These are phyloP conservation scores for Sesia apiformis DNA, from an alignment of 2,888 invertebrate species.

Conservation along the genomic window DNA sequence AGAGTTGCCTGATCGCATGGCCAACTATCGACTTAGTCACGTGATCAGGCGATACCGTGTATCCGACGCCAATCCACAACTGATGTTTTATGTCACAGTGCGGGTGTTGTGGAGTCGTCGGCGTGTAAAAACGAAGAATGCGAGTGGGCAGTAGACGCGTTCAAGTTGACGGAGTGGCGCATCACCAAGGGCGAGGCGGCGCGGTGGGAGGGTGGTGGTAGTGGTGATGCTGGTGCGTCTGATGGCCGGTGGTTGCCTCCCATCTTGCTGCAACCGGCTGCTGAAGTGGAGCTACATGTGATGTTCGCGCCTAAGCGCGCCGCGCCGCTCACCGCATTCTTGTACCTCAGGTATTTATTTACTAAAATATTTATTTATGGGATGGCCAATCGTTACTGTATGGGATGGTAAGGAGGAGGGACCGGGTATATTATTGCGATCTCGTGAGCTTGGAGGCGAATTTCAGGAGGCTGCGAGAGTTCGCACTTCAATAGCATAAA, in stretches of 20 bases:
- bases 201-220: constrained; percentile 10
- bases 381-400: too few species aligned
- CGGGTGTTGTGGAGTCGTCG: constrained; percentile 14
- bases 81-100: constrained; percentile 1
- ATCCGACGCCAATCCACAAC: constrained; percentile 1
- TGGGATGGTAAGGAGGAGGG: too few species aligned
- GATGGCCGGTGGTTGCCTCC: constrained; percentile 15
- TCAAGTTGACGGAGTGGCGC: constrained; percentile 31
- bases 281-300: constrained; percentile 58
- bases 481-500: too few species aligned
- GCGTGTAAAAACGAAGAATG: constrained; percentile 9
- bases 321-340: constrained; percentile 54
- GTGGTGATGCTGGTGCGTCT: constrained; percentile 5
- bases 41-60: too few species aligned
- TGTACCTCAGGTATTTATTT: constrained; percentile 55
- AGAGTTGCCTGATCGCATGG: too few species aligned
- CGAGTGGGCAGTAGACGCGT: constrained; percentile 22
- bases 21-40: too few species aligned
- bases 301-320: constrained; percentile 59
- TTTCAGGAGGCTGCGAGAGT: too few species aligned
- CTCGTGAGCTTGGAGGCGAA: too few species aligned
- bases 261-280: constrained; percentile 74
- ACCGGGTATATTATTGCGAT: too few species aligned
- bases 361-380: too few species aligned
- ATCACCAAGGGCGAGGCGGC: constrained; percentile 17